Evolutionary conservation across 1,140 invertebrate genomes (phyloP), one percentile per base, ranked within the genome.

Genomic region (Panagrolaimus sp.): DNA sequence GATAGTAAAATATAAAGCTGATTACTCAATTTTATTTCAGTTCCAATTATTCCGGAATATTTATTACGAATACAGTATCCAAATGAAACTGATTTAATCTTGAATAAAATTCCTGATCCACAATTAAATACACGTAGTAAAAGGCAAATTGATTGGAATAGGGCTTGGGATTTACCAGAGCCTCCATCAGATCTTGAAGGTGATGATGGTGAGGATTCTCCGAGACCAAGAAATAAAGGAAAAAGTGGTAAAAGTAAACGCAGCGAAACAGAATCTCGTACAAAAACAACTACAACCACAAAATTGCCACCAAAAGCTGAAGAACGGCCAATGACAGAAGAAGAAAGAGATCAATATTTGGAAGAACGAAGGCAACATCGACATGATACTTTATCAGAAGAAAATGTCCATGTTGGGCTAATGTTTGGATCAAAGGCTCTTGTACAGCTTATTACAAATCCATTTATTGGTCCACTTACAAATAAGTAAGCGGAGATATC

Each of bases 361-460:
- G 68, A 14, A 9, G 45, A 51, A 64, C 71, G 13, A 2, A 63
- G 73, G 14, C 47, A 71, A 64, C 38, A 68, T 23, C 88, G 90
- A 8, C 92, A 96, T 81, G 87, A 90, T 72, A 91, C 93, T 81
- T 84, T 98, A 61, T 87, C 92, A 1, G 89, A 93, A 70, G 94
- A 97, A 85, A 96, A 91, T 16, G 90, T 95, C 0, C 90, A 91
- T 72, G 93, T 97, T 20, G 95, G 95, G 13, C 87, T 98, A 65
- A 91, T 98, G 89, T 96, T 98, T 84, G 94, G 93, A 14, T 97
- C 94, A 63, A 98, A 98, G 84, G 93, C 95, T 51, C 89, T 96
- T 80, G 91, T 97, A 62, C 95, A 98, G 85, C 88, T 97, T 45
- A 84, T 98, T 61, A 89, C 92, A 38, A 98, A 98, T 86, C 94